Percentiles rank a stretch among this genome's conserved stretches.
Evolutionary conservation across 2,797 vertebrate genomes (phyloP).

Genomic region (Bryconaethiops microstoma): DNA sequence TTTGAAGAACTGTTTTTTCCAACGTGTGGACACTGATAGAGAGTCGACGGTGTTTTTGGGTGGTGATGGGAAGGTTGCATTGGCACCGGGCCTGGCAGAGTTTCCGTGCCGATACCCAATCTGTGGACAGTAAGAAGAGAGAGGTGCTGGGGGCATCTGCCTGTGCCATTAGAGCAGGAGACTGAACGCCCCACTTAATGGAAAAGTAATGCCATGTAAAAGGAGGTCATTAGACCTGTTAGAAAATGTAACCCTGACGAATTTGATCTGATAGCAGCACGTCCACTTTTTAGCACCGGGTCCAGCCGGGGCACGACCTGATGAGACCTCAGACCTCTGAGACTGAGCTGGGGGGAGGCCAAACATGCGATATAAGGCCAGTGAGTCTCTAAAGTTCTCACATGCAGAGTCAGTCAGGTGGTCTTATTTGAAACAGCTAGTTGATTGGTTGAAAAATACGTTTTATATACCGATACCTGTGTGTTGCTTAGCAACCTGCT

Average conservation of each 20-base stretch:
- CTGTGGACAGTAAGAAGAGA: conserved; percentile 64
- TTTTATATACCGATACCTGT: too few relatives aligned
- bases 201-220: conserved; percentile 58
- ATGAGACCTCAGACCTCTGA: not conserved
- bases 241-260: conserved; percentile 42
- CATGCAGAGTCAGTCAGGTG: not conserved
- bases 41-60: not conserved
- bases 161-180: conserved; percentile 39
- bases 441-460: too few relatives aligned
- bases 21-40: too few relatives aligned
- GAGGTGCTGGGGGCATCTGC: conserved; percentile 57
- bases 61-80: not conserved
- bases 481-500: too few relatives aligned
- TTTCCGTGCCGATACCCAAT: conserved; percentile 65
- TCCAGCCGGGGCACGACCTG: conserved; percentile 1
- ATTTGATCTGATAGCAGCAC: conserved; percentile 36
- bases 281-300: conserved; percentile 13
- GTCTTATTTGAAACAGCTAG: not conserved
- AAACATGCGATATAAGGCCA: too few relatives aligned
- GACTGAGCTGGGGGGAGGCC: not conserved
- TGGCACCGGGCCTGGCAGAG: conserved; percentile 41
- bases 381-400: not conserved
- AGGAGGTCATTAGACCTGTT: conserved; percentile 61
- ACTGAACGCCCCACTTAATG: conserved; percentile 39
- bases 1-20: too few relatives aligned